phyloP scores from a whole-genome alignment of 2,797 vertebrate species.

The Brachyalestes nurse region DNA sequence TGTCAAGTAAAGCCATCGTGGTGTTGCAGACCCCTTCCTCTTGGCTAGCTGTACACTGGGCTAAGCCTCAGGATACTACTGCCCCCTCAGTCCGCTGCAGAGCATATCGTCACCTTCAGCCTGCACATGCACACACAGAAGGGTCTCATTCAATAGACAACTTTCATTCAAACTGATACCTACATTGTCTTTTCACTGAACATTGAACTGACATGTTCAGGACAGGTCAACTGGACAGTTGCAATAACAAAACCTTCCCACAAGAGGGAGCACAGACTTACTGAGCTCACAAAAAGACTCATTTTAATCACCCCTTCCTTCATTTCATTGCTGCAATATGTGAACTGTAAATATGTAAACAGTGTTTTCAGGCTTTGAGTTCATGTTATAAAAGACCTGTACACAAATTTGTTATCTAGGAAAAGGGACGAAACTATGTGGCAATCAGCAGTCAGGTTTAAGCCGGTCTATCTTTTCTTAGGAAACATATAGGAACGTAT shows the following conservation, averaged over 20 bases:
- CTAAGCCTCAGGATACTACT: slow-evolving; percentile 63
- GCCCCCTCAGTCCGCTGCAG: slow-evolving; percentile 53
- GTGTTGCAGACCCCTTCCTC: slow-evolving; percentile 50
- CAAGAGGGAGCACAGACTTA: slow-evolving; percentile 44
- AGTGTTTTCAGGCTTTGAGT: background rate
- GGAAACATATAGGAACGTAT: too few species aligned
- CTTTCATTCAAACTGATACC: background rate
- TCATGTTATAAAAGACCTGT: too few species aligned
- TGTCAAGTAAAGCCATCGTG: slow-evolving; percentile 82
- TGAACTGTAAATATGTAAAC: background rate
- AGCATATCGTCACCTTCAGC: slow-evolving; percentile 57
- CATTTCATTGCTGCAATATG: background rate
- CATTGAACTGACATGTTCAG: background rate
- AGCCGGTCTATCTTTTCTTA: background rate
- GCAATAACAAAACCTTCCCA: slow-evolving; percentile 32
- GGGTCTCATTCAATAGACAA: slow-evolving; percentile 15
- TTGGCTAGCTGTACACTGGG: slow-evolving; percentile 52
- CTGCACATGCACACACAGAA: slow-evolving; percentile 49
- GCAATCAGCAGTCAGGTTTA: too few species aligned
- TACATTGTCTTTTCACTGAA: slow-evolving; percentile 3
- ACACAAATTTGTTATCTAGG: too few species aligned
- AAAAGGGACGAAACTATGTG: background rate
- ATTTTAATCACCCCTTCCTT: background rate
- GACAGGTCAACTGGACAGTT: background rate
- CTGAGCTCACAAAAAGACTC: background rate